Base-by-base conservation (phyloP, 1,140 invertebrate genomes). In the Potamilus streckersoni region DNA sequence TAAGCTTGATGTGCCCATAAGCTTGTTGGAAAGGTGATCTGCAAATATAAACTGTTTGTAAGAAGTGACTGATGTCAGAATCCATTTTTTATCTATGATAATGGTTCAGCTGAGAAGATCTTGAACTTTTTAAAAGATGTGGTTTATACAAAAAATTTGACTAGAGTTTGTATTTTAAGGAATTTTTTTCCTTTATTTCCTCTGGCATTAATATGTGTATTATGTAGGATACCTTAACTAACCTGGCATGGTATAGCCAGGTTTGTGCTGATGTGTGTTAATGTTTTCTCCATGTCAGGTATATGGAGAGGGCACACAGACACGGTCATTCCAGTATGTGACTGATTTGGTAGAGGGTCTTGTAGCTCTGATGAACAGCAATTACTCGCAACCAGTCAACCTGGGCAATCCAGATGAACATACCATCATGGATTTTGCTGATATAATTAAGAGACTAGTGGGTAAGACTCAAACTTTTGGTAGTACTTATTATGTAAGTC, bases 321-420 rank as follows among this genome's bases (percentile, higher is more conserved):
- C 98, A 0, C 92, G 98, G 68, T 99, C 98, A 1, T 99, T 99
- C 90, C 98, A 99, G 90, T 99, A 99, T 87, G 96, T 99, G 15
- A 95, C 94, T 23, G 98, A 99, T 92, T 91, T 99, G 70, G 96
- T 99, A 0, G 96, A 99, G 85, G 98, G 98, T 0, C 90, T 99
- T 15, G 93, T 99, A 56, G 91, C 93, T 2, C 89, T 99, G 31
- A 99, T 99, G 98, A 93, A 94, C 59, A 96, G 95, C 56, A 99
- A 98, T 91, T 98, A 96, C 86, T 94, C 95, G 0, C 91, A 93
- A 81, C 98, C 98, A 27, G 93, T 99, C 0, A 99, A 99, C 91
- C 90, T 99, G 73, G 98, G 98, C 49, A 99, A 99, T 92, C 98
- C 98, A 2, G 96, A 97, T 56, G 98, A 99, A 91, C 95, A 98